A percentile compares a stretch with the other conserved stretches of the same genome.
These are phyloP conservation scores for Seriola dumerili DNA, from an alignment of 2,113 vertebrate genomes.

Conservation along the genomic window DNA sequence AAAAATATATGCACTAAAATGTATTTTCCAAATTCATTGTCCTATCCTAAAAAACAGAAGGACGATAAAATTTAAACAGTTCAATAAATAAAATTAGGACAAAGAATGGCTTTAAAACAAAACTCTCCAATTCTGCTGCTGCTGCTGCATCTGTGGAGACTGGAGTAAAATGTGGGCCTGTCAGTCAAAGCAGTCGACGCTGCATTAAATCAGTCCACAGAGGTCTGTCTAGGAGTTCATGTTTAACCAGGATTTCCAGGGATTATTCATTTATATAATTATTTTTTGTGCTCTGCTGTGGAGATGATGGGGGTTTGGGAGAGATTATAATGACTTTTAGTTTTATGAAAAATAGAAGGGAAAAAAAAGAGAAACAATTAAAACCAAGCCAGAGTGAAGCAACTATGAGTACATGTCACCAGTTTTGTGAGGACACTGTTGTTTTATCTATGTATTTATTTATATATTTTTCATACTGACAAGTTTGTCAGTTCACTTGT, in stretches of 20 bases:
- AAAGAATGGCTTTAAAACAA: background rate
- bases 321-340: slow-evolving; percentile 75
- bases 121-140: background rate
- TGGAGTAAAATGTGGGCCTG: background rate
- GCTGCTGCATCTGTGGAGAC: slow-evolving; percentile 5
- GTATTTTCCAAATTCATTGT: background rate
- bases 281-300: slow-evolving; percentile 61
- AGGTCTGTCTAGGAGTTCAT: slow-evolving; percentile 63
- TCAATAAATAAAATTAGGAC: background rate
- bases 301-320: slow-evolving; percentile 47
- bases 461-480: background rate
- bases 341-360: slow-evolving; percentile 66
- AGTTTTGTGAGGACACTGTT: background rate
- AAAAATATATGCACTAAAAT: background rate
- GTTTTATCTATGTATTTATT: background rate
- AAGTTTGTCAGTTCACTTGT: background rate
- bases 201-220: slow-evolving; percentile 54
- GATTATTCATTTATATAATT: slow-evolving; percentile 81
- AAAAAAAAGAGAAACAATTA: slow-evolving; percentile 29
- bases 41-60: background rate
- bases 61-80: background rate
- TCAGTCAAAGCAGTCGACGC: background rate
- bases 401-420: background rate
- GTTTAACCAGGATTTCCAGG: slow-evolving; percentile 77
- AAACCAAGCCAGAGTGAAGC: slow-evolving; percentile 26